These are phyloP conservation scores for Choreutis nemorana DNA, from an alignment of 2,888 invertebrate species.

Conservation along the genomic window DNA sequence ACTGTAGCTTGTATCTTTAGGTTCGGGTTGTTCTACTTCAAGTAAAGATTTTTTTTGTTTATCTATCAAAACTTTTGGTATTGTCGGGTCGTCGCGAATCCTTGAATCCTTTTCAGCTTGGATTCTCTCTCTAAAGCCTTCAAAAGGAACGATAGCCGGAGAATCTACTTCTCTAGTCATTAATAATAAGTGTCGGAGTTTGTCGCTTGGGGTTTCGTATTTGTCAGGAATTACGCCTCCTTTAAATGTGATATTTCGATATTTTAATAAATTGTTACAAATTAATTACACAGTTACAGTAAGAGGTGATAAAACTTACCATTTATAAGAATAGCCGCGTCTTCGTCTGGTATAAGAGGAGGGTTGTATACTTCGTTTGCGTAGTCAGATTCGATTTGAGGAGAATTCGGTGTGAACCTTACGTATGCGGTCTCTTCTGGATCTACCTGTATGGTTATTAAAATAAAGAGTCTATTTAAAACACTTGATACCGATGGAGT, in stretches of 20 bases:
- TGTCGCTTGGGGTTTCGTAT: conserved; percentile 41
- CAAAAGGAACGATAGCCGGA: conserved; percentile 44
- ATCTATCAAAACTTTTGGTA: conserved; percentile 23
- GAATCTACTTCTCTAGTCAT: conserved; percentile 37
- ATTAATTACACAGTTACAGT: conserved; percentile 6
- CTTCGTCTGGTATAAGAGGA: conserved; percentile 62
- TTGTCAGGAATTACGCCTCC: too few species aligned
- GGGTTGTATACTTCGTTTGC: conserved; percentile 86
- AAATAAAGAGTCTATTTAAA: too few species aligned
- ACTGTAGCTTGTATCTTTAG: conserved; percentile 33
- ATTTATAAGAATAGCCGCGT: conserved; percentile 30
- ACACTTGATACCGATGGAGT: too few species aligned
- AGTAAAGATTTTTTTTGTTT: conserved; percentile 48
- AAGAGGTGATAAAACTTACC: conserved; percentile 19
- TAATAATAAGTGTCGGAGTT: conserved; percentile 43
- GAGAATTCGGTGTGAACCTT: conserved; percentile 76
- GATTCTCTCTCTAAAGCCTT: conserved; percentile 51
- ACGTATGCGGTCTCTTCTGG: conserved; percentile 80
- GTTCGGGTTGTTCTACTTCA: conserved; percentile 15
- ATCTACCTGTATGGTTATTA: conserved; percentile 65
- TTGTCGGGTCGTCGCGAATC: conserved; percentile 15
- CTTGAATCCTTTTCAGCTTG: conserved; percentile 33
- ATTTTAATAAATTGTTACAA: background rate
- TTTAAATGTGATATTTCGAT: background rate
- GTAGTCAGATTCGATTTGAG: conserved; percentile 70